phyloP scores from a whole-genome alignment of 2,797 vertebrate species.

The Lithobates sylvaticus region DNA sequence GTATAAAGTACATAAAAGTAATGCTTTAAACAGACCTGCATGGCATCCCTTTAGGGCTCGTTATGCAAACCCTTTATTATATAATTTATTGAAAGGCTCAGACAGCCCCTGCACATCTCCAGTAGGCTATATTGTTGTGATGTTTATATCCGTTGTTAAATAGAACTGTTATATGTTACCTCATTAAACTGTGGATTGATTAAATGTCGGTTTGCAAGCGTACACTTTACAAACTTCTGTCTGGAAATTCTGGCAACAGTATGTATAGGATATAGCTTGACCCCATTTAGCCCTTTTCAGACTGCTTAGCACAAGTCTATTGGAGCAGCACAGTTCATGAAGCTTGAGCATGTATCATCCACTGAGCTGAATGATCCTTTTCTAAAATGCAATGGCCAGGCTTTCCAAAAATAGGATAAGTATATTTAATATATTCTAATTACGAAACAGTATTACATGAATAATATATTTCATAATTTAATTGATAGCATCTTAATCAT shows the following conservation, averaged over 20 bases:
- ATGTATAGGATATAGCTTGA: conserved; percentile 36
- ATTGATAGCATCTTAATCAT: no score
- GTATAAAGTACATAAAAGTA: no score
- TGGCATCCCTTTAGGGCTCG: neutral
- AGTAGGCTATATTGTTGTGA: conserved; percentile 19
- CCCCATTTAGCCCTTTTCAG: conserved; percentile 49
- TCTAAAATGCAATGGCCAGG: neutral
- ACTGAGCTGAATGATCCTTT: conserved; percentile 2
- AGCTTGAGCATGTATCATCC: conserved; percentile 8
- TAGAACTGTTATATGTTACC: conserved; percentile 44
- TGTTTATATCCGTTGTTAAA: conserved; percentile 49
- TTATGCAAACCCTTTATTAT: neutral
- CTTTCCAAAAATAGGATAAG: conserved; percentile 6
- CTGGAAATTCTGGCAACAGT: conserved; percentile 33
- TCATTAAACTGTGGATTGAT: conserved; percentile 52
- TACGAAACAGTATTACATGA: neutral
- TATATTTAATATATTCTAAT: neutral
- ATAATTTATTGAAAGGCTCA: conserved; percentile 2
- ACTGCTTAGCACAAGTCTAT: conserved; percentile 40
- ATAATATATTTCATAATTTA: neutral
- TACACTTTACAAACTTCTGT: conserved; percentile 39
- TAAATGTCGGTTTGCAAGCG: conserved; percentile 39
- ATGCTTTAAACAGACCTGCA: neutral
- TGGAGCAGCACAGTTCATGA: conserved; percentile 5
- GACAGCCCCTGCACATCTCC: neutral